Evolutionary conservation across 2,888 invertebrate species (phyloP).

Genomic region (Craniophora ligustri): DNA sequence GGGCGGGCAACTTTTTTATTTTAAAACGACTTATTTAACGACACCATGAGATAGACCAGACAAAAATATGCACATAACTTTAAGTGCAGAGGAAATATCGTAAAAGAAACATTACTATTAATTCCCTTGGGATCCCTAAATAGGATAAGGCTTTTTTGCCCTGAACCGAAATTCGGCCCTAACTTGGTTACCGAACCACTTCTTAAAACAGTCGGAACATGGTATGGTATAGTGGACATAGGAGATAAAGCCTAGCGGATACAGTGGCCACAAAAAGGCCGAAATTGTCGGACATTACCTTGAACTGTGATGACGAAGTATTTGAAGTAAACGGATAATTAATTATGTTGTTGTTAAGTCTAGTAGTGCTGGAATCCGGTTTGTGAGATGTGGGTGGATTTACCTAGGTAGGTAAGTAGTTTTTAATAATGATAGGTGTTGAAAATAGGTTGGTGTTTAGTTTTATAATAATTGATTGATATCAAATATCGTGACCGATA

Average conservation of each 20-base stretch:
- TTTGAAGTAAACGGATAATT: conserved; percentile 32
- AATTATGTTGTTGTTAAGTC: conserved; percentile 17
- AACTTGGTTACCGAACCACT: too few relatives aligned
- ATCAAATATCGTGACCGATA: too few relatives aligned
- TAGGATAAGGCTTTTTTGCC: too few relatives aligned
- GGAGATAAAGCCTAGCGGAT: conserved; percentile 21
- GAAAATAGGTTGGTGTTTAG: too few relatives aligned
- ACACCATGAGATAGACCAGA: background rate
- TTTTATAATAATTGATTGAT: too few relatives aligned
- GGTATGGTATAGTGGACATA: background rate
- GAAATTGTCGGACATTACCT: conserved; percentile 22
- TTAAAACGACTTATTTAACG: too few relatives aligned
- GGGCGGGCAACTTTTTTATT: too few relatives aligned
- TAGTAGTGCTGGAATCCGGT: conserved; percentile 22
- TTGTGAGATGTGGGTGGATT: conserved; percentile 20
- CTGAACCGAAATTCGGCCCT: too few relatives aligned
- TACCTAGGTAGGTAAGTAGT: background rate
- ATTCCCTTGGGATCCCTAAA: too few relatives aligned
- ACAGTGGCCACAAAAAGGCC: conserved; percentile 18
- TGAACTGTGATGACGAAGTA: conserved; percentile 38
- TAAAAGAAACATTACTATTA: too few relatives aligned
- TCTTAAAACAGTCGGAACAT: too few relatives aligned
- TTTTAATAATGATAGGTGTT: background rate
- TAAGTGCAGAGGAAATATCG: too few relatives aligned
- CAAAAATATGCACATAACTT: background rate